Evolutionary conservation across 1,140 invertebrate species (phyloP), one percentile per base, ranked within the genome.

Genomic region (Augochlora pura): DNA sequence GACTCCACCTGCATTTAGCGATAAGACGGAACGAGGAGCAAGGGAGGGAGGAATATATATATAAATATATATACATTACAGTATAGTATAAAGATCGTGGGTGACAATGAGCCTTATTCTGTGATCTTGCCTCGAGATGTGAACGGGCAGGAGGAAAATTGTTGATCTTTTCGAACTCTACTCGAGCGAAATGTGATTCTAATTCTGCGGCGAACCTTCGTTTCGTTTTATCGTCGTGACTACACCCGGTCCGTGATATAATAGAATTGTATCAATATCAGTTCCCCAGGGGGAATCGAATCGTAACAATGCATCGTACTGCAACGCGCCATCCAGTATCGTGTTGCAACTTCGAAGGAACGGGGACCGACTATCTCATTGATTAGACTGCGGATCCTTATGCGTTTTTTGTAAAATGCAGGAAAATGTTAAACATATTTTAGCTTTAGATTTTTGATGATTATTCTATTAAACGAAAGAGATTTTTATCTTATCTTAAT

Each of bases 1-100:
- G 96, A 96, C 83, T 91, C 92, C 25, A 93, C 92, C 39, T 93
- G 92, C 88, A 93, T 93, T 92, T 93, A 93, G 82, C 84, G 81
- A 66, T 84, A 87, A 87, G 54, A 57, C 8, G 73, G 14, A 46
- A n/a, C 25, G 69, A 66, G 49, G n/a, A 8, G 23, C 16, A 38
- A 21, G 14, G 2, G 54, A 84, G 21, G 72, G 70, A 69, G 49
- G 67, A n/a, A 2, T 57, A 18, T 54, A 69, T 57, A 39, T 18
- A 25, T 18, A 52, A 16, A 52, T 52, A 52, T 18, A 18, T 32
- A 32, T 32, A 32, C 32, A 21, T 52, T 14, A 46, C 14, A 46
- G 18, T 52, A 52, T 52, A 70, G 25, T 52, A 54, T 52, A 25
- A 49, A 57, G 52, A 49, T 57, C 63, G 60, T 73, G 60, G 42